A percentile compares a stretch with the other conserved stretches of the same genome.
Conservation (phyloP, 2,797 vertebrate species). For the Siniperca scherzeri region DNA sequence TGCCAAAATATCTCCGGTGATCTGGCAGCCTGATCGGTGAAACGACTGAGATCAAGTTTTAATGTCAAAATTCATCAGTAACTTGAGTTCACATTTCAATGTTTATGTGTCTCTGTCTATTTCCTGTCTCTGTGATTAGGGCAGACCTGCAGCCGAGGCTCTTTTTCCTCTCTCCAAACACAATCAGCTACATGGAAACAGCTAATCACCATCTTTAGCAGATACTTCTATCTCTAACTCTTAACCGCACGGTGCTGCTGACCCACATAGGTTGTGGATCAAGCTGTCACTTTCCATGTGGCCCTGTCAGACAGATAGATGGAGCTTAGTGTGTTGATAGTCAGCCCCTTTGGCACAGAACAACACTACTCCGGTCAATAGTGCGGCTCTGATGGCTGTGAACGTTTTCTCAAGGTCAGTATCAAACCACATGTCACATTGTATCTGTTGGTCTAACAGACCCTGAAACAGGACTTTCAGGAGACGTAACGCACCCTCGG, state of each 20-base stretch:
- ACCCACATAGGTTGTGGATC: conserved; percentile 54
- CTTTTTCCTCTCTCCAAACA: conserved; percentile 39
- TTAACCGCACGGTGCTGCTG: conserved; percentile 18
- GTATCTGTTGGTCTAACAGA: background rate
- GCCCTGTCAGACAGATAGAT: conserved; percentile 39
- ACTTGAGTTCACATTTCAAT: conserved; percentile 22
- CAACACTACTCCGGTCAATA: conserved; percentile 42
- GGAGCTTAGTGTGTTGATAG: conserved; percentile 36
- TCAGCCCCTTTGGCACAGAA: conserved; percentile 34
- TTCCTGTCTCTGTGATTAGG: conserved; percentile 42
- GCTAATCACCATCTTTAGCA: conserved; percentile 21
- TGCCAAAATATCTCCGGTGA: conserved; percentile 5
- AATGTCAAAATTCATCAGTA: conserved; percentile 62
- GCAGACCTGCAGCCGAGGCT: conserved; percentile 2
- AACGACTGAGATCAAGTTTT: conserved; percentile 39
- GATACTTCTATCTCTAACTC: conserved; percentile 52
- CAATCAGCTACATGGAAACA: conserved; percentile 37
- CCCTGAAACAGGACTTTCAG: conserved; percentile 17
- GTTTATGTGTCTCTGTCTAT: conserved; percentile 19
- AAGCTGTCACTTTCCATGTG: conserved; percentile 56
- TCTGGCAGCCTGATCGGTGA: conserved; percentile 12
- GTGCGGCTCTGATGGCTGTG: conserved; percentile 41
- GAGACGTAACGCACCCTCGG: background rate
- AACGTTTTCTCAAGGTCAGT: conserved; percentile 52
- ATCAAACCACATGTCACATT: conserved; percentile 18